A percentile compares a stretch with the other conserved stretches of the same genome.
Conservation (phyloP, 2,797 vertebrate genomes). For the Diplodus sargus region DNA sequence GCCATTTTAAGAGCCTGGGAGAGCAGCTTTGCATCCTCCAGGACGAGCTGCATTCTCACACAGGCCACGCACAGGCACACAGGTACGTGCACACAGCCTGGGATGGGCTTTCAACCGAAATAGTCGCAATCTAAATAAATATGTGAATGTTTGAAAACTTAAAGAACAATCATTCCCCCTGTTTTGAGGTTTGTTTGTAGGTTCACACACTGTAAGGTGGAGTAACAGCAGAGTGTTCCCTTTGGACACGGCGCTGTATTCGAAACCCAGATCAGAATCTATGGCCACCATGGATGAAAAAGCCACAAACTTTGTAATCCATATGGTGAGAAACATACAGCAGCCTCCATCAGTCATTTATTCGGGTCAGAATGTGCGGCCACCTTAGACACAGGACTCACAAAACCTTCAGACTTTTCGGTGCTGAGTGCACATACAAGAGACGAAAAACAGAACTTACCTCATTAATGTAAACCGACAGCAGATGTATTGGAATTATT, state of each 20-base stretch:
- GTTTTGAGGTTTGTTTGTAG: background rate
- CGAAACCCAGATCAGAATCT: conserved; percentile 41
- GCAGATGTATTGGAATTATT: conserved; percentile 62
- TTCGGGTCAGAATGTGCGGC: conserved; percentile 48
- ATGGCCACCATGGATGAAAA: conserved; percentile 40
- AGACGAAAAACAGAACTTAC: conserved; percentile 44
- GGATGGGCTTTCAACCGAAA: conserved; percentile 17
- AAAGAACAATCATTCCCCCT: conserved; percentile 1
- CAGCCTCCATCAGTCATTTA: conserved; percentile 34
- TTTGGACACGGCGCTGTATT: conserved; percentile 18
- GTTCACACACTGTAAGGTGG: conserved; percentile 14
- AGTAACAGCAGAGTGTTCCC: conserved; percentile 16
- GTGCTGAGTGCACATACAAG: conserved; percentile 21
- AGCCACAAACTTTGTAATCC: conserved; percentile 43
- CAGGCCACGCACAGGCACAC: conserved; percentile 18
- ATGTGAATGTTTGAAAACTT: conserved; percentile 9
- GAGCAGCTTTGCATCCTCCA: conserved; percentile 56
- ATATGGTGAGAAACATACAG: conserved; percentile 34
- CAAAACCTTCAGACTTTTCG: conserved; percentile 41
- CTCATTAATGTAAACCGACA: conserved; percentile 69
- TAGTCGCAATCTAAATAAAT: conserved; percentile 1
- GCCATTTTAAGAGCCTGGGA: conserved; percentile 75
- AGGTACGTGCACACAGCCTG: background rate
- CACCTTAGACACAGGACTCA: conserved; percentile 19
- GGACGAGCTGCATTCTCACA: conserved; percentile 52